Base-by-base conservation (phyloP, 1,140 invertebrate genomes). In the Cherax quadricarinatus region DNA sequence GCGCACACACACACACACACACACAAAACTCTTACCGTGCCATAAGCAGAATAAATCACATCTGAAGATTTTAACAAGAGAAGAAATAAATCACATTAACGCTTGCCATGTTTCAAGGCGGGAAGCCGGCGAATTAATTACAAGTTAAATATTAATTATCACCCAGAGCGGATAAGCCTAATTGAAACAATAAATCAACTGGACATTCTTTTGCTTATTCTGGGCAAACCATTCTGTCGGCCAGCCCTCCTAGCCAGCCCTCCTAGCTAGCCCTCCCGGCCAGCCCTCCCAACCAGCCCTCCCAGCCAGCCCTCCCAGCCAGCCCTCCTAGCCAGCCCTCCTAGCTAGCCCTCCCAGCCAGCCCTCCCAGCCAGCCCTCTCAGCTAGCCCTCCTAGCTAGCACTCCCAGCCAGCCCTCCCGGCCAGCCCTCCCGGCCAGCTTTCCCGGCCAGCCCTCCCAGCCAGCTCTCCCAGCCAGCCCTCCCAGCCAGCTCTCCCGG, bases 111-210 rank as follows among this genome's bases (percentile, higher is more conserved):
- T 21, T 70, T 70, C 18, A 18, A 41, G 30, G 30, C 30, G 30
- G 30, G 30, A 41, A 5, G 53, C 53, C 14, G 9, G 9, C 7
- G 24, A 9, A 75, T 75, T 75, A 75, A 75, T 75, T 10, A 30
- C 70, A 75, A 75, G 70, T 30, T 30, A 75, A 30, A 30, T 75
- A 75, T 30, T 75, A 75, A 75, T 75, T 75, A 75, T 10, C 70
- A 30, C 70, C 21, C 70, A 12, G n/a, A 5, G 24, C 66, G 70
- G 70, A 30, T 75, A 75, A 30, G 70, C n/a, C 70, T 75, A 75
- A 75, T 75, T 75, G 70, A 75, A 75, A 75, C 21, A 24, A 75
- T 75, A 75, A 75, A 24, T 75, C 70, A 75, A 9, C n/a, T 24
- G 70, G n/a, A 24, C 70, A 30, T 16, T 24, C 70, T 75, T 75